Base-by-base conservation (phyloP, 1,140 invertebrate species). In the Lithobius niger region DNA sequence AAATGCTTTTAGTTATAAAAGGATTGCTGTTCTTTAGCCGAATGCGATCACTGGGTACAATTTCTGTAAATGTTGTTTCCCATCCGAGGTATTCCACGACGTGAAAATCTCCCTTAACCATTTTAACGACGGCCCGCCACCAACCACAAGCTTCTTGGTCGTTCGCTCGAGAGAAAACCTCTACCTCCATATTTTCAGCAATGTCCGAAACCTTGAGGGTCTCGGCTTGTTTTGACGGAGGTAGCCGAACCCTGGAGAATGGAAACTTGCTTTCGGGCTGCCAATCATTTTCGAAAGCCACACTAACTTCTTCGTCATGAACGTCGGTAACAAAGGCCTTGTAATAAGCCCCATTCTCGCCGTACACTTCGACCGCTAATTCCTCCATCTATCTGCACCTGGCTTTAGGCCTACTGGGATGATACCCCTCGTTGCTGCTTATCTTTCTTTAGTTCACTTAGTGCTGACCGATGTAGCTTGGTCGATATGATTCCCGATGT, bases 321-420 rank as follows among this genome's bases (percentile, higher is more conserved):
- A 95, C 82, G 78, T 93, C 89, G 68, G 86, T 85, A 70, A 95
- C 83, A 78, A 82, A 88, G 70, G 86, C 90, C 89, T 94, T 92
- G 77, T 95, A 95, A 82, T 89, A 93, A 77, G 87, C 89, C 76
- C 90, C 91, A 79, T 93, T 95, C 79, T 91, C 88, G 77, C 90
- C 89, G 80, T 86, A 84, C 76, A 96, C 89, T 85, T 97, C 92
- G 73, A 95, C 88, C 78, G 83, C 82, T 76, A 90, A 81, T 79
- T 91, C 88, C 81, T 91, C 88, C 88, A 91, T 90, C 65, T 70
- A n/a, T n/a, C n/a, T n/a, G n/a, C n/a, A n/a, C n/a, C n/a, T n/a
- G n/a, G n/a, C n/a, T n/a, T n/a, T n/a, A n/a, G n/a, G n/a, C n/a
- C n/a, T n/a, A n/a, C n/a, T n/a, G n/a, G n/a, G n/a, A n/a, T n/a